Evolutionary conservation across 2,797 vertebrate genomes (phyloP).

Genomic region (Tamandua tetradactyla): DNA sequence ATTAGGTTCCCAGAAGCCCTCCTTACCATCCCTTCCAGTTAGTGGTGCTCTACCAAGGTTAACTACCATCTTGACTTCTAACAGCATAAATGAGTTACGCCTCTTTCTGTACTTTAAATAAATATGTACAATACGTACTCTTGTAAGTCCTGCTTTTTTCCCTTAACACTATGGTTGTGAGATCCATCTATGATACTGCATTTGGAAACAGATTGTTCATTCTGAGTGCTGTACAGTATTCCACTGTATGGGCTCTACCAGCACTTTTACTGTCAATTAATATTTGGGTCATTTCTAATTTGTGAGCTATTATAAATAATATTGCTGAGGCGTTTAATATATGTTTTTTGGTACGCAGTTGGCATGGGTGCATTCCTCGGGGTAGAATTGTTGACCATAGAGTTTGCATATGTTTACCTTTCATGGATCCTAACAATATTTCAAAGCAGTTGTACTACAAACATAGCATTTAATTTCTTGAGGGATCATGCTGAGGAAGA

Average conservation of each 20-base stretch:
- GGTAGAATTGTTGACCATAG: neutral
- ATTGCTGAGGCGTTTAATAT: constrained; percentile 17
- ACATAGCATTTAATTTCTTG: neutral
- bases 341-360: neutral
- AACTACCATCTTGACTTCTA: neutral
- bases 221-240: neutral
- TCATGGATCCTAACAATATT: neutral
- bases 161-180: neutral
- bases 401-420: neutral
- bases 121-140: neutral
- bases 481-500: neutral
- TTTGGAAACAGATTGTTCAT: constrained; percentile 15
- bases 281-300: neutral
- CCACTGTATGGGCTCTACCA: neutral
- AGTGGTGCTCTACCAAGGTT: neutral
- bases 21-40: neutral
- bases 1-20: neutral
- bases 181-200: neutral
- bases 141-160: neutral
- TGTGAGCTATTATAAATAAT: neutral
- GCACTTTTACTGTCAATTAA: neutral
- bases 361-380: neutral
- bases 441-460: neutral
- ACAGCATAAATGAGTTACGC: neutral
- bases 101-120: neutral